These are phyloP conservation scores for Sus cebifrons DNA, from an alignment of 2,797 vertebrate genomes.

Conservation along the genomic window DNA sequence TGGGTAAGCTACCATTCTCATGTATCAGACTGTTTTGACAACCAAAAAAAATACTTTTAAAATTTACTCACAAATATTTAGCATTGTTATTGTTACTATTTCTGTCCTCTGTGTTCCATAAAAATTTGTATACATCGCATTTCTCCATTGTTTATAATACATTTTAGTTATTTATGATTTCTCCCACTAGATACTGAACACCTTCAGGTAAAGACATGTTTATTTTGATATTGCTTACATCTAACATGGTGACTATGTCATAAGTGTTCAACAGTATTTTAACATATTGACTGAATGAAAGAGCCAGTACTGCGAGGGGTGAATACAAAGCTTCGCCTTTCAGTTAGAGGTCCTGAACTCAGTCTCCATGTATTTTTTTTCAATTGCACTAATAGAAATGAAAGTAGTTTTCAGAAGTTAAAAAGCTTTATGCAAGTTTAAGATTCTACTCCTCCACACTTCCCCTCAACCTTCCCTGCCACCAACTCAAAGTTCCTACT, in stretches of 20 bases:
- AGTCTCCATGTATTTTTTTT: background rate
- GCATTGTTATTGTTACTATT: background rate
- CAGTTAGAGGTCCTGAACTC: background rate
- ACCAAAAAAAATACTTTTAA: background rate
- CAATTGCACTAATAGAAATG: background rate
- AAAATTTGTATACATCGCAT: background rate
- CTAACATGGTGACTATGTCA: background rate
- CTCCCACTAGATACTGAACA: background rate
- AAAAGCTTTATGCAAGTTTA: background rate
- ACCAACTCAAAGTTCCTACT: background rate
- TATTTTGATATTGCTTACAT: background rate
- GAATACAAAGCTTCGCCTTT: background rate
- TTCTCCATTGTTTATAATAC: background rate
- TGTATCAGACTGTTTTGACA: background rate
- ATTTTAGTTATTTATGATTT: conserved; percentile 1
- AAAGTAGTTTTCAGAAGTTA: background rate
- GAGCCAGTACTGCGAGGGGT: background rate
- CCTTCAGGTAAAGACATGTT: conserved; percentile 9
- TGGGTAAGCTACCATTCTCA: background rate
- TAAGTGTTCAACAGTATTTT: background rate
- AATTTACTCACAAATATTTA: background rate
- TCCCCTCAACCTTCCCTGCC: too few relatives aligned
- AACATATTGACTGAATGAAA: conserved; percentile 32
- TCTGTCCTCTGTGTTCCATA: background rate
- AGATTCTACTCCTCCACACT: background rate